Conservation (phyloP, 2,888 invertebrate genomes). For the Pandemis corylana region DNA sequence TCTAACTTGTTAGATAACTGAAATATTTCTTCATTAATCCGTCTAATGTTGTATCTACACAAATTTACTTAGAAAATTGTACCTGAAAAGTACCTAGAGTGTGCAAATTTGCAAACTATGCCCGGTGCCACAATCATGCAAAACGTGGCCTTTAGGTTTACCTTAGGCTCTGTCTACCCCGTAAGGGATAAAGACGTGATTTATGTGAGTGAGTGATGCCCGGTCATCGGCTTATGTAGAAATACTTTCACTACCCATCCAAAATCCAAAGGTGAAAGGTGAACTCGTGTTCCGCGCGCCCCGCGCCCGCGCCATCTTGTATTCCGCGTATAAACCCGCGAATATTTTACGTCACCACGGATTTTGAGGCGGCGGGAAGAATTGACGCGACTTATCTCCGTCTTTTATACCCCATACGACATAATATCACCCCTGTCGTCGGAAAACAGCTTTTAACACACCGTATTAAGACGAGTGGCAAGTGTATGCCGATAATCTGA, state of each 20-base stretch:
- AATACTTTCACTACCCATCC: neutral
- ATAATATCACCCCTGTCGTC: neutral
- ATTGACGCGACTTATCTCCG: slow-evolving; percentile 79
- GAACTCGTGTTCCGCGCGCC: neutral
- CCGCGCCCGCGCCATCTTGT: slow-evolving; percentile 52
- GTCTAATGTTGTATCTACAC: neutral
- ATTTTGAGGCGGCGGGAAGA: slow-evolving; percentile 77
- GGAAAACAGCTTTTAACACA: slow-evolving; percentile 6
- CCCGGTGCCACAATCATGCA: too few relatives aligned
- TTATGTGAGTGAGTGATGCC: too few relatives aligned
- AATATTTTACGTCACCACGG: slow-evolving; percentile 81
- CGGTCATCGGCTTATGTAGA: neutral
- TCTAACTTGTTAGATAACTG: neutral
- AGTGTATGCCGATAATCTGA: slow-evolving; percentile 1
- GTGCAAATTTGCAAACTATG: neutral
- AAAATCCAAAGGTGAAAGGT: slow-evolving; percentile 7
- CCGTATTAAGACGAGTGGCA: neutral
- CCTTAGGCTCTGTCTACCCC: too few relatives aligned
- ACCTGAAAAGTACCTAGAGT: too few relatives aligned
- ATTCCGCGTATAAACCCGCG: slow-evolving; percentile 78
- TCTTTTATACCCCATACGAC: slow-evolving; percentile 48
- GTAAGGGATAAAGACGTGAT: too few relatives aligned
- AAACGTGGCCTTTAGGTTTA: too few relatives aligned
- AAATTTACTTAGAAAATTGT: neutral
- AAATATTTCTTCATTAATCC: neutral